Percentiles rank a stretch among this genome's conserved stretches.
Evolutionary conservation across 2,113 vertebrate genomes (phyloP).

Genomic region (Pachypanchax playfairii): DNA sequence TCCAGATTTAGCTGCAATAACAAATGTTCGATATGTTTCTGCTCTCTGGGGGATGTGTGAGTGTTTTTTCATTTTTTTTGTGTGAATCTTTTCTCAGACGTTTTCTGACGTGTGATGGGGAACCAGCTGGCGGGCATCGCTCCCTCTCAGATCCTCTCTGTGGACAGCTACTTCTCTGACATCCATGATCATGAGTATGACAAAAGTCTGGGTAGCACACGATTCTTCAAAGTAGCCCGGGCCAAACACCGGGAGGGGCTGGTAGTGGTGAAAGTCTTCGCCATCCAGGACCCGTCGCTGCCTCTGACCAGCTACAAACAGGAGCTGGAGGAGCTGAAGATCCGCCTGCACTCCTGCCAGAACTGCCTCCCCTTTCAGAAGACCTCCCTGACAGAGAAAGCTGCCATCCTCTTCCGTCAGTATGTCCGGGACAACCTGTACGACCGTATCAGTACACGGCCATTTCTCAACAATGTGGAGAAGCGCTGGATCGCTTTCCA

Average conservation of each 20-base stretch:
- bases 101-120: constrained; percentile 80
- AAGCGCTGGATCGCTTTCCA: constrained; percentile 99
- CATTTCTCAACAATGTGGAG: constrained; percentile 94
- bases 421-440: constrained; percentile 97
- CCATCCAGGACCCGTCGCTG: constrained; percentile 94
- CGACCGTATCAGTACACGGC: constrained; percentile 94
- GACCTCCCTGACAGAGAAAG: constrained; percentile 89
- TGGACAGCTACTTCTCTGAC: constrained; percentile 98
- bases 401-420: constrained; percentile 93
- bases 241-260: constrained; percentile 94
- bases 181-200: constrained; percentile 97
- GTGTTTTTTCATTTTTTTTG: too few relatives aligned
- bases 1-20: too few relatives aligned
- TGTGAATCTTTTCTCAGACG: background rate
- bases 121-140: constrained; percentile 98
- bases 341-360: constrained; percentile 90
- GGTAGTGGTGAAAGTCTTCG: constrained; percentile 98
- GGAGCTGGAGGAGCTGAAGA: constrained; percentile 96
- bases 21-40: background rate
- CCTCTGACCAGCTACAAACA: constrained; percentile 95
- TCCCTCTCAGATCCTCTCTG: constrained; percentile 96
- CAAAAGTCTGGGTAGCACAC: constrained; percentile 95
- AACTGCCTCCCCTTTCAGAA: constrained; percentile 97
- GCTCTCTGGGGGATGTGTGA: too few relatives aligned
- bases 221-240: constrained; percentile 97